Base-by-base conservation (phyloP, 2,888 invertebrate genomes). In the Thereva unica region DNA sequence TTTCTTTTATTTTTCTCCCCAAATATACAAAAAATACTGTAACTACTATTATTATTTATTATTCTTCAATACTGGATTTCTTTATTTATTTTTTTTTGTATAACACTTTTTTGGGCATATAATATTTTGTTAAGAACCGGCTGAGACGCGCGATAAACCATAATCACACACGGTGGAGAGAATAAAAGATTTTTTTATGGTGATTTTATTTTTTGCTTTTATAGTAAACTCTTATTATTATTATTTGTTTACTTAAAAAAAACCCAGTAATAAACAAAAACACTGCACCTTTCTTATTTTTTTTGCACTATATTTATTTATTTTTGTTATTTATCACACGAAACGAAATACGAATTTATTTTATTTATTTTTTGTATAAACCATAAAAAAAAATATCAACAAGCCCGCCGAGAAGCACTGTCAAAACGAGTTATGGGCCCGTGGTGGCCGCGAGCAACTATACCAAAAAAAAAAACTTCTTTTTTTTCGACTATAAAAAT, bases 361-460 rank as follows among this genome's bases (percentile, higher is more conserved):
- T n/a, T n/a, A 23, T 23, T 23, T 23, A 2, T 23, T 23, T 23
- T 23, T 23, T 1, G 23, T 23, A 23, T 23, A 23, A 23, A 41
- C 8, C 40, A 10, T n/a, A 59, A 37, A 59, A 61, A 59, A 61
- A 61, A 50, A 45, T 50, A 61, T 61, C 61, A 61, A 61, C 61
- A 61, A 61, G 61, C 61, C 61, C 61, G 61, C 61, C 23, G 53
- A 53, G 61, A 61, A 61, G 23, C 61, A 61, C 61, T 61, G 61
- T 61, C 61, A 61, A 50, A 61, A 12, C 55, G 55, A 10, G 8
- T 5, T 42, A 9, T 8, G 7, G 12, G 49, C 9, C n/a, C 9
- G 49, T 12, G 7, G 55, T 12, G 40, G 50, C 40, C 10, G 40
- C 23, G 37, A 10, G 50, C 40, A 50, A 40, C 49, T 37, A 45